Percentiles rank a stretch among this genome's conserved stretches.
Evolutionary conservation across 2,113 vertebrate genomes (phyloP).

Genomic region (Chaetodon auriga): DNA sequence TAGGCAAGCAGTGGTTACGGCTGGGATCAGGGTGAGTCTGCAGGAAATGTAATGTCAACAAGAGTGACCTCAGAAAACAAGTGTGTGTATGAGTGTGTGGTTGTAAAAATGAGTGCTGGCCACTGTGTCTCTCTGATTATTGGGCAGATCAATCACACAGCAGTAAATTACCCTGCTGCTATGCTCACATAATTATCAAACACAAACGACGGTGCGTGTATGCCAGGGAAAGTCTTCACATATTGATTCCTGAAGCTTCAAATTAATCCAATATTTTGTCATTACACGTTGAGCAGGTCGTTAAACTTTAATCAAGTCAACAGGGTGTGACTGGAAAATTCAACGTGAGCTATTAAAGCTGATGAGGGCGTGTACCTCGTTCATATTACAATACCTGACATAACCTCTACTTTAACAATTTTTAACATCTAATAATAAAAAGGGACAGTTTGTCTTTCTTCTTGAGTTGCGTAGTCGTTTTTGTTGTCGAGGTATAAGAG

Average conservation of each 20-base stretch:
- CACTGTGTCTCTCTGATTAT: conserved; percentile 31
- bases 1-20: too few relatives aligned
- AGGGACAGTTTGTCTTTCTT: background rate
- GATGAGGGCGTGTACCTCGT: background rate
- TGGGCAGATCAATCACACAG: conserved; percentile 58
- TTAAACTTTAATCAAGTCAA: conserved; percentile 45
- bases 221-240: background rate
- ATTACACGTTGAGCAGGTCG: conserved; percentile 29
- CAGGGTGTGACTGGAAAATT: conserved; percentile 19
- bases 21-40: too few relatives aligned
- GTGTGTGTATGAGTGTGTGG: background rate
- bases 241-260: conserved; percentile 32
- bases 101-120: conserved; percentile 8
- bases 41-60: too few relatives aligned
- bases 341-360: conserved; percentile 2
- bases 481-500: background rate
- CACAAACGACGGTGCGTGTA: conserved; percentile 26
- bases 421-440: background rate
- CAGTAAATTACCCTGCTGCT: conserved; percentile 53
- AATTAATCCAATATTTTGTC: conserved; percentile 52
- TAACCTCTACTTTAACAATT: background rate
- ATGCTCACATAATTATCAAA: conserved; percentile 47
- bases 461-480: background rate
- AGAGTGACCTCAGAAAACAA: too few relatives aligned
- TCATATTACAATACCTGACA: too few relatives aligned